phyloP scores from a whole-genome alignment of 2,797 vertebrate species.

The Bovichtus variegatus region DNA sequence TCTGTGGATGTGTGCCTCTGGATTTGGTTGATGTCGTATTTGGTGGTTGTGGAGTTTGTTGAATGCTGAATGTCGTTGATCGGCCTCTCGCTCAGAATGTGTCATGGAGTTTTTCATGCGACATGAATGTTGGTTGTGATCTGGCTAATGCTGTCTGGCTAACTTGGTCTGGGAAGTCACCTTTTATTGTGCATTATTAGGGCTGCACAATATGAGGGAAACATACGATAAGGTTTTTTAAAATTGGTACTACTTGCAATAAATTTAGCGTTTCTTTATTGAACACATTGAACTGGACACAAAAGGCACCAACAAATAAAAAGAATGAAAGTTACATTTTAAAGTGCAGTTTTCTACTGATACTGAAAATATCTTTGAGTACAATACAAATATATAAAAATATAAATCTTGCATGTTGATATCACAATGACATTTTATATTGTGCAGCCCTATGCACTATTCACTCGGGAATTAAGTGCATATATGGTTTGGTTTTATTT shows the following conservation, averaged over 20 bases:
- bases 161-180: slow-evolving; percentile 65
- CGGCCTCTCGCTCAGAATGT: slow-evolving; percentile 72
- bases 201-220: no score
- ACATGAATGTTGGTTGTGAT: slow-evolving; percentile 60
- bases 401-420: no score
- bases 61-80: slow-evolving; percentile 79
- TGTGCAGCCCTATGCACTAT: neutral
- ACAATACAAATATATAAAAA: no score
- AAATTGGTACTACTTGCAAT: no score
- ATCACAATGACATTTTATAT: no score
- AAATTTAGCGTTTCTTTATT: no score
- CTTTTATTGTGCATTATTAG: neutral
- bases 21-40: slow-evolving; percentile 81
- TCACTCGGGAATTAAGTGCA: neutral
- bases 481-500: neutral
- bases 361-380: no score
- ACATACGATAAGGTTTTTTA: no score
- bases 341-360: no score
- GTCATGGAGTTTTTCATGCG: slow-evolving; percentile 52
- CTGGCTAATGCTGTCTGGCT: slow-evolving; percentile 55
- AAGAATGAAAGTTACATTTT: no score
- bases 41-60: slow-evolving; percentile 83
- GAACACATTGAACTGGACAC: no score
- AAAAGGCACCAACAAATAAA: no score
- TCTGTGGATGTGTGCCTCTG: slow-evolving; percentile 80